Conservation (phyloP, 2,888 invertebrate genomes). For the Chrysotoxum bicinctum region DNA sequence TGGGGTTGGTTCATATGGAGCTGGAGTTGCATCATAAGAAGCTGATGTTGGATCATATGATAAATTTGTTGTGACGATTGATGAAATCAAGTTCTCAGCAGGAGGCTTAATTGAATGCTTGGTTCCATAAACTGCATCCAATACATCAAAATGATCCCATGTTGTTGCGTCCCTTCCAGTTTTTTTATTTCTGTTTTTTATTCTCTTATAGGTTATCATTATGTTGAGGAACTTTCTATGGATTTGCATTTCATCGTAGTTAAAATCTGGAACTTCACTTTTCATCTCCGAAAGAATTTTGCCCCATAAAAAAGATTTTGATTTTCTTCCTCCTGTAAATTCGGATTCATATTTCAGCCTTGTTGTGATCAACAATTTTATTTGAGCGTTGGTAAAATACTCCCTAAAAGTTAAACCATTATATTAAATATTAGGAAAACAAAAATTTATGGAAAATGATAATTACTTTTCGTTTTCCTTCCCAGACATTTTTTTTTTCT, state of each 20-base stretch:
- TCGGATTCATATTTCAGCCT: constrained; percentile 14
- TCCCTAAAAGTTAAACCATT: not conserved
- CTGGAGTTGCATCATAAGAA: not conserved
- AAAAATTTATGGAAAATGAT: not conserved
- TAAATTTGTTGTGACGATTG: not conserved
- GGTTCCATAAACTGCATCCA: not conserved
- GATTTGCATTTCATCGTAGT: not conserved
- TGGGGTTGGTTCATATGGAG: not conserved
- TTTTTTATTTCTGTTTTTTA: constrained; percentile 7
- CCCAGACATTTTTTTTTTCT: not conserved
- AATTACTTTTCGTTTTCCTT: not conserved
- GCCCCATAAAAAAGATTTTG: not conserved
- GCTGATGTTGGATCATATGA: not conserved
- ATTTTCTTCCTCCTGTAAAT: not conserved
- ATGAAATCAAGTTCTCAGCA: not conserved
- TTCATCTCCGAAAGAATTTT: constrained; percentile 12
- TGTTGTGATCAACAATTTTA: constrained; percentile 4
- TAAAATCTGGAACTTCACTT: not conserved
- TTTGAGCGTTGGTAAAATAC: not conserved
- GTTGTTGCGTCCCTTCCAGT: constrained; percentile 15
- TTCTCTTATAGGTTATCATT: not conserved
- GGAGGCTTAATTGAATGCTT: constrained; percentile 18
- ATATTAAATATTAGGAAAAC: not conserved
- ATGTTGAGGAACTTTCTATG: constrained; percentile 12
- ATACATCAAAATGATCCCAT: constrained; percentile 7